Conservation (phyloP, 1,140 invertebrate genomes). For the Oncopodura yosiiana region DNA sequence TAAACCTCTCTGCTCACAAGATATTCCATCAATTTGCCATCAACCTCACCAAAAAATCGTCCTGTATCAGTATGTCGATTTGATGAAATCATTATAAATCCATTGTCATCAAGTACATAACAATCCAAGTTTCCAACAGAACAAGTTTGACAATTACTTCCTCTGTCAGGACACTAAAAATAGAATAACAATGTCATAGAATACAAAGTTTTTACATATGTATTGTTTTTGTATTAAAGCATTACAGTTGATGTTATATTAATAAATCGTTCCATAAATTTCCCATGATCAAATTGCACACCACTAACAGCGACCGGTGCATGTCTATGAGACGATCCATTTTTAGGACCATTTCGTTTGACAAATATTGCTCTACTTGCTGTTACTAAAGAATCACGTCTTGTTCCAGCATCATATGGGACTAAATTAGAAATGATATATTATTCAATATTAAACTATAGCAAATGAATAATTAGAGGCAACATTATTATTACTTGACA, state of each 20-base stretch:
- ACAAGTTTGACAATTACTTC: conserved; percentile 67
- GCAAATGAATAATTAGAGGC: too few species aligned
- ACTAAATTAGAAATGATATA: too few species aligned
- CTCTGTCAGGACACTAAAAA: conserved; percentile 52
- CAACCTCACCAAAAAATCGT: conserved; percentile 79
- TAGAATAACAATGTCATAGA: too few species aligned
- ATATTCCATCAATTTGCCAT: conserved; percentile 90
- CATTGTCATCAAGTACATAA: conserved; percentile 84
- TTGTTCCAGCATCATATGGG: conserved; percentile 64
- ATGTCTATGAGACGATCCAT: conserved; percentile 65
- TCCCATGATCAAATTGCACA: conserved; percentile 69
- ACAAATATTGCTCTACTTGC: conserved; percentile 85
- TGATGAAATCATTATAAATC: conserved; percentile 85
- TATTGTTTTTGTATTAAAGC: too few species aligned
- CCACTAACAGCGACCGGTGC: conserved; percentile 85
- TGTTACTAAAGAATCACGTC: conserved; percentile 47
- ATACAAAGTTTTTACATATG: background rate
- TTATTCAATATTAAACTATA: too few species aligned
- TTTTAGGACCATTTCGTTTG: too few species aligned
- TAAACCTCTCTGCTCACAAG: conserved; percentile 82
- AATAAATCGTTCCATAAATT: conserved; percentile 66
- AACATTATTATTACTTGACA: too few species aligned
- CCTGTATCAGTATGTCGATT: too few species aligned
- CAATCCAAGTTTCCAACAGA: conserved; percentile 77
- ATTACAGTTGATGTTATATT: conserved; percentile 76